These are phyloP conservation scores for Phymatocera aterrima DNA, from an alignment of 2,888 invertebrate genomes.

Conservation along the genomic window DNA sequence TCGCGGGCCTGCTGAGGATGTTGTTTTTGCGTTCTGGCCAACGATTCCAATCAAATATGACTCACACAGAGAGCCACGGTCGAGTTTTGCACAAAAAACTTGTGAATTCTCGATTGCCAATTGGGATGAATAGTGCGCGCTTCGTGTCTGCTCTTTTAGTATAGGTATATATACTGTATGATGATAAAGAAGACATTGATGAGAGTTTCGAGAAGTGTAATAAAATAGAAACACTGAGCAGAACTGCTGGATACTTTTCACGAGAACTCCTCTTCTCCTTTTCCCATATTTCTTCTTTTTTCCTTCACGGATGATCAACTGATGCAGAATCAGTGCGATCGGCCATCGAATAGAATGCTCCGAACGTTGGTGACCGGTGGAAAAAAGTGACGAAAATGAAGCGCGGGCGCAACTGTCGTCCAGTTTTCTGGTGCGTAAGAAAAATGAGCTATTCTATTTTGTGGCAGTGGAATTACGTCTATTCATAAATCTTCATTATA, in stretches of 20 bases:
- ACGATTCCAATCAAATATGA: neutral
- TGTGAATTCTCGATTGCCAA: neutral
- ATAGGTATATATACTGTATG: neutral
- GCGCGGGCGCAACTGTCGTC: neutral
- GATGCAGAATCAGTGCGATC: too few species aligned
- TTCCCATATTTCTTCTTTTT: neutral
- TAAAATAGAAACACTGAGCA: neutral
- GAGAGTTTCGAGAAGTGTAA: neutral
- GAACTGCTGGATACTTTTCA: neutral
- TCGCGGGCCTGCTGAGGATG: too few species aligned
- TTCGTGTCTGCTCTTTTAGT: neutral
- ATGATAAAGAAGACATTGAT: neutral
- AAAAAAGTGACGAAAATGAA: neutral
- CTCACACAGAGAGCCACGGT: neutral
- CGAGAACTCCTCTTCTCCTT: neutral
- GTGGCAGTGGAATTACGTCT: slow-evolving; percentile 9
- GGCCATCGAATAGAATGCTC: too few species aligned
- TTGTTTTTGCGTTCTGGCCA: neutral
- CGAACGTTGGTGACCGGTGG: neutral
- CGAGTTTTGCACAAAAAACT: neutral
- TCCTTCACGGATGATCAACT: too few species aligned
- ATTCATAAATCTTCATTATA: slow-evolving; percentile 44
- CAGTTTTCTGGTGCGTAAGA: neutral
- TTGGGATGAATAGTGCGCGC: neutral
- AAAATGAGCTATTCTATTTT: neutral